Percentiles rank a stretch among this genome's conserved stretches.
phyloP scores from a whole-genome alignment of 1,140 invertebrate species.

The Pollicipes pollicipes region DNA sequence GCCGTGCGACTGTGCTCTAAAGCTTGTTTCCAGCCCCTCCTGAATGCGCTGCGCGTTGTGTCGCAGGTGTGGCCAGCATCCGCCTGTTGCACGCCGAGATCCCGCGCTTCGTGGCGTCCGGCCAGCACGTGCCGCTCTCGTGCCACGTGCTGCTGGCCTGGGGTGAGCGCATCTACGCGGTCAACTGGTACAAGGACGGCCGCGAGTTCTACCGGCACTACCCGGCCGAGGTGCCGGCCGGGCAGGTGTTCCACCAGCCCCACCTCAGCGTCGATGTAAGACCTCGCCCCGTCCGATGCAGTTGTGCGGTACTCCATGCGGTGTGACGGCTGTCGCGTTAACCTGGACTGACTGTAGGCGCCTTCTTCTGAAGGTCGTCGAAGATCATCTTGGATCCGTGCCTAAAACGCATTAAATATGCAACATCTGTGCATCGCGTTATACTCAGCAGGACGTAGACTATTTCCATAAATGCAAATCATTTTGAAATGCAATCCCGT shows the following conservation, averaged over 20 bases:
- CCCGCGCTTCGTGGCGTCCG: slow-evolving; percentile 14
- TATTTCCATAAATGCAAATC: too few relatives aligned
- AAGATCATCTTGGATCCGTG: background rate
- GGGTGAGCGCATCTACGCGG: slow-evolving; percentile 25
- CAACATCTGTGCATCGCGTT: too few relatives aligned
- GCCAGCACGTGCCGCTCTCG: slow-evolving; percentile 21
- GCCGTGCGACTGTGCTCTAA: too few relatives aligned
- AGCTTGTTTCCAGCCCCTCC: too few relatives aligned
- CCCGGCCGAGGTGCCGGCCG: slow-evolving; percentile 42
- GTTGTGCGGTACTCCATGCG: slow-evolving; percentile 2
- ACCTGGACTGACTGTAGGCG: too few relatives aligned
- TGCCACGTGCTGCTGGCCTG: slow-evolving; percentile 27
- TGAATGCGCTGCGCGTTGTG: too few relatives aligned
- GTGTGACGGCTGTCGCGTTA: background rate
- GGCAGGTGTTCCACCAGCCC: slow-evolving; percentile 45
- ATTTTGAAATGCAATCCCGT: too few relatives aligned
- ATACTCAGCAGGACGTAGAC: too few relatives aligned
- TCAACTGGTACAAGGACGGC: slow-evolving; percentile 28
- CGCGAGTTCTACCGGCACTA: slow-evolving; percentile 46
- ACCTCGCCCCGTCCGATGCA: background rate
- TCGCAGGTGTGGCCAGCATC: background rate
- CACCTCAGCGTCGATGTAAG: slow-evolving; percentile 57
- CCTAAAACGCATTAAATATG: too few relatives aligned
- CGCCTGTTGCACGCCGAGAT: slow-evolving; percentile 2
- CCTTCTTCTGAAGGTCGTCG: background rate